phyloP scores from a whole-genome alignment of 92 coral and sea anemone genomes.

The Hydrozoanthus gracilis region DNA sequence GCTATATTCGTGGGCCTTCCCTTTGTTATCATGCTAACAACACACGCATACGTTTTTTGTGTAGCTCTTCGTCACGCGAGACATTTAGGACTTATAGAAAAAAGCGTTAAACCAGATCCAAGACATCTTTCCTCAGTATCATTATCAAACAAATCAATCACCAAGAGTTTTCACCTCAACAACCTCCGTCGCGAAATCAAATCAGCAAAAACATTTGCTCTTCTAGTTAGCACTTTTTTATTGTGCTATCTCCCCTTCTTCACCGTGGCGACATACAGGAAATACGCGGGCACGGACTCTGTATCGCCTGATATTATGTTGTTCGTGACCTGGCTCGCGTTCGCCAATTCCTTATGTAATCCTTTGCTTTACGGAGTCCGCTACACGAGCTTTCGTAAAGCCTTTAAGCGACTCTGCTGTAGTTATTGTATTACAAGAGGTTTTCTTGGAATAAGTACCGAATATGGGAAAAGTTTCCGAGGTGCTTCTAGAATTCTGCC shows the following conservation, averaged over 20 bases:
- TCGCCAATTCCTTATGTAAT: constrained; percentile 87
- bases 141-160: background rate
- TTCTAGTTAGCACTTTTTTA: constrained; percentile 83
- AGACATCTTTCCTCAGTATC: background rate
- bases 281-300: constrained; percentile 63
- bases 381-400: constrained; percentile 80
- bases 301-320: constrained; percentile 60
- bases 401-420: constrained; percentile 73
- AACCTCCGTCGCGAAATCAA: constrained; percentile 77
- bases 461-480: background rate
- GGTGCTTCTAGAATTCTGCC: background rate
- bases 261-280: constrained; percentile 79
- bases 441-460: background rate
- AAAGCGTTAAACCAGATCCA: constrained; percentile 47
- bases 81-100: constrained; percentile 64
- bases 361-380: constrained; percentile 87
- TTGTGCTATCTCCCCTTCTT: constrained; percentile 88
- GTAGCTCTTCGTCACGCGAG: constrained; percentile 81
- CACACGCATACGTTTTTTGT: constrained; percentile 80
- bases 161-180: constrained; percentile 20
- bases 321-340: constrained; percentile 84
- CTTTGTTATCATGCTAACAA: constrained; percentile 68
- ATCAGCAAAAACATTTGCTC: constrained; percentile 82
- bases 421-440: background rate
- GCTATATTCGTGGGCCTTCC: constrained; percentile 74